A percentile compares a stretch with the other conserved stretches of the same genome.
phyloP scores from a whole-genome alignment of 2,888 invertebrate species.

The Heliconius erato region DNA sequence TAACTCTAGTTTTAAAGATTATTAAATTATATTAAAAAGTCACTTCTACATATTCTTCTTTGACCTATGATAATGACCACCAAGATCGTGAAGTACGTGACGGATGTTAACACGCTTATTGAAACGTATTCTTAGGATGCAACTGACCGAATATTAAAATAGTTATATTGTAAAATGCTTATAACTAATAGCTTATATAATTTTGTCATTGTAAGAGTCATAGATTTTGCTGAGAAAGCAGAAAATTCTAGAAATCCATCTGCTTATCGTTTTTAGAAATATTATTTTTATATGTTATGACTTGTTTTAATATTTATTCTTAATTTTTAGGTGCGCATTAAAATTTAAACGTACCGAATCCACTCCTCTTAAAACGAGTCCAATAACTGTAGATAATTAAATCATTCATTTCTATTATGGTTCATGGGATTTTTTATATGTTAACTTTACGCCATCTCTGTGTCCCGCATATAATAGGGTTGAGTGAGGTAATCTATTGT shows the following conservation, averaged over 20 bases:
- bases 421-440: too few species aligned
- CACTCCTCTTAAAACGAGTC: too few species aligned
- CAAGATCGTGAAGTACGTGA: conserved; percentile 70
- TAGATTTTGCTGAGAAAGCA: too few species aligned
- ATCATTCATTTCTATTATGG: too few species aligned
- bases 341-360: too few species aligned
- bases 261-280: neutral
- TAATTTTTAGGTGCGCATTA: too few species aligned
- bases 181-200: neutral
- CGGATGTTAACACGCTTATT: conserved; percentile 66
- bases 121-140: conserved; percentile 45
- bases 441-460: too few species aligned
- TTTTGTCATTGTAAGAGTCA: neutral
- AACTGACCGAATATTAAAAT: conserved; percentile 38
- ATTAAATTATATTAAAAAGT: conserved; percentile 20
- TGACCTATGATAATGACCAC: conserved; percentile 63
- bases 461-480: too few species aligned
- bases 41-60: conserved; percentile 34
- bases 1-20: neutral
- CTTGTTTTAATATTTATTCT: too few species aligned
- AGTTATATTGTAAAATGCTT: neutral
- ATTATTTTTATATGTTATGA: too few species aligned
- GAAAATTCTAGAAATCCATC: neutral
- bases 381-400: too few species aligned
- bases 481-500: too few species aligned